Percentiles rank a stretch among this genome's conserved stretches.
Conservation (phyloP, 1,140 invertebrate genomes). For the Papilio dardanus region DNA sequence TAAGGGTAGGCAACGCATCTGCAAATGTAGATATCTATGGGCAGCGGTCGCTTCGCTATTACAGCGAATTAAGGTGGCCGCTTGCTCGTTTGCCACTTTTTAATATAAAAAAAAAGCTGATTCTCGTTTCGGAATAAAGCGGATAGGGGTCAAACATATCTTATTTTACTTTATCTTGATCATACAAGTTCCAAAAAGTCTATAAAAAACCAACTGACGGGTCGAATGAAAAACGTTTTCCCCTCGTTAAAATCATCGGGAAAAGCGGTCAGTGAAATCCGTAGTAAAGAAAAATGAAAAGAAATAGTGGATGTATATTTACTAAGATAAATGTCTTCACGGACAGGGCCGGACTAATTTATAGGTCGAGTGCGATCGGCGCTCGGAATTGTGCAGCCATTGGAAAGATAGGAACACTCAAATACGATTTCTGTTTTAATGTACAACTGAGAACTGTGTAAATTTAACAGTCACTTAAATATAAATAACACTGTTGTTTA, state of each 20-base stretch:
- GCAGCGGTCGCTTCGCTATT: no score
- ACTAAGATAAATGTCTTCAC: conserved; percentile 34
- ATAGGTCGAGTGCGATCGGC: conserved; percentile 22
- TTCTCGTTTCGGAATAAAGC: not conserved
- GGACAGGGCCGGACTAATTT: conserved; percentile 31
- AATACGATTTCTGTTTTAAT: conserved; percentile 14
- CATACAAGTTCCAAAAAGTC: not conserved
- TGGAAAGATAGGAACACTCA: conserved; percentile 25
- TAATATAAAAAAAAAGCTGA: no score
- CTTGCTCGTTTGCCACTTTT: no score
- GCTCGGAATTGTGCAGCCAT: conserved; percentile 19
- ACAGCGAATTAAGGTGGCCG: no score
- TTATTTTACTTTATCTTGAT: not conserved
- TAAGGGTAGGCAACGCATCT: no score
- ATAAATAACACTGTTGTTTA: no score
- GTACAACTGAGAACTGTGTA: not conserved
- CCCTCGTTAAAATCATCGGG: not conserved
- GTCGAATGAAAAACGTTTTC: not conserved
- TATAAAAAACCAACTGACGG: not conserved
- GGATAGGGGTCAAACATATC: not conserved
- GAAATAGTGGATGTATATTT: conserved; percentile 27
- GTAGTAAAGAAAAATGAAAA: conserved; percentile 30
- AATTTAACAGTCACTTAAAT: no score
- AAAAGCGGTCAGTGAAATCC: not conserved
- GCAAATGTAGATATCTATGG: no score